Conservation (phyloP, 2,888 invertebrate species). For the Agonopterix subpropinquella region DNA sequence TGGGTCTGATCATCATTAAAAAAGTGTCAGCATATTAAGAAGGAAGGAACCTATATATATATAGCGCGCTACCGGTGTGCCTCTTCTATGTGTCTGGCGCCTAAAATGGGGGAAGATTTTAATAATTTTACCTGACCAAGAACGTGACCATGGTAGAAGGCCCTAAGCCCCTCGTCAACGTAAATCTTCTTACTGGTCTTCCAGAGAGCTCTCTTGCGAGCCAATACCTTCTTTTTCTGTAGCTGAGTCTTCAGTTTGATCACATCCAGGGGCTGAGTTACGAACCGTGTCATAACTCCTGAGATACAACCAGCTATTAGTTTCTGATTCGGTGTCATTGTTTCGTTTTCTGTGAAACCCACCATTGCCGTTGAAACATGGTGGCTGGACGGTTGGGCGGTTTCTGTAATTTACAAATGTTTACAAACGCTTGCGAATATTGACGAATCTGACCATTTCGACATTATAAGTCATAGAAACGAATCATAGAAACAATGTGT, state of each 20-base stretch:
- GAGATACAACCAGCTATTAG: constrained; percentile 47
- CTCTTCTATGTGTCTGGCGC: too few species aligned
- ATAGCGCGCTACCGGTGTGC: too few species aligned
- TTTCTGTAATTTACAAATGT: too few species aligned
- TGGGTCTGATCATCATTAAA: too few species aligned
- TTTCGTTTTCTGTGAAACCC: constrained; percentile 38
- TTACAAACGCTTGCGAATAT: too few species aligned
- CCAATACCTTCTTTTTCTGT: constrained; percentile 33
- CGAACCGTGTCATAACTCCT: constrained; percentile 40
- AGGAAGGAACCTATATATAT: too few species aligned
- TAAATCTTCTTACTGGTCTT: constrained; percentile 83
- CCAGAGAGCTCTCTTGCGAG: constrained; percentile 37
- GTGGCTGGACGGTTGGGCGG: too few species aligned
- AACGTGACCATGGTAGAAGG: constrained; percentile 97
- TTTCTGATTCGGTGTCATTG: constrained; percentile 41
- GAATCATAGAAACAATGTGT: too few species aligned
- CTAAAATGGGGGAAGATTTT: neutral
- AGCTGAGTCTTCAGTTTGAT: constrained; percentile 96
- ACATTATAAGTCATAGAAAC: too few species aligned
- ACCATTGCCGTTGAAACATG: constrained; percentile 22
- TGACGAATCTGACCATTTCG: too few species aligned
- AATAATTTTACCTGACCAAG: constrained; percentile 84
- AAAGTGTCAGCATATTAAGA: too few species aligned
- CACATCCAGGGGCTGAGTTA: constrained; percentile 91
- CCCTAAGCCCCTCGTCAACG: constrained; percentile 86